Evolutionary conservation across 2,888 invertebrate genomes (phyloP).

Genomic region (Patella ulyssiponensis): DNA sequence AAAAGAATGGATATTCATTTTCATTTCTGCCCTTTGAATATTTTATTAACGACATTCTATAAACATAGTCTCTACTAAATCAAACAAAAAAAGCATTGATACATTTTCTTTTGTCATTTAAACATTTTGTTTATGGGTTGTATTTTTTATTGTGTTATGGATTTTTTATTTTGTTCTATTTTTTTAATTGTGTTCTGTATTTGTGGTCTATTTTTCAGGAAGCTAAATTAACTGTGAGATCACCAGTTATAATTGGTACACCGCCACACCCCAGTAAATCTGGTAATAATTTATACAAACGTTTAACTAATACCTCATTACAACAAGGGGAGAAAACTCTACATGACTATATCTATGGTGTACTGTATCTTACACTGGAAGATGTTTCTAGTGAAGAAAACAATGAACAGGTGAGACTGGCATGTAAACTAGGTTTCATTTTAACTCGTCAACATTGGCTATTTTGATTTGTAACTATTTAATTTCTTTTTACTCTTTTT

Average conservation of each 20-base stretch:
- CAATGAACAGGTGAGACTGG: constrained; percentile 27
- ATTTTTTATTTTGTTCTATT: constrained; percentile 7
- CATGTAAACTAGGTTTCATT: too few relatives aligned
- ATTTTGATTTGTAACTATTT: background rate
- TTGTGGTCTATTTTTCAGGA: constrained; percentile 24
- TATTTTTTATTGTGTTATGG: background rate
- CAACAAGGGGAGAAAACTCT: constrained; percentile 35
- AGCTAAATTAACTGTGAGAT: constrained; percentile 58
- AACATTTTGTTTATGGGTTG: too few relatives aligned
- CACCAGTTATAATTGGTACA: constrained; percentile 61
- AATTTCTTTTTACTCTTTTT: background rate
- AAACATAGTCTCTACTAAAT: too few relatives aligned
- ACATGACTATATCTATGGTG: constrained; percentile 43
- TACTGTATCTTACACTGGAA: constrained; percentile 60
- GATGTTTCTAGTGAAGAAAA: constrained; percentile 40
- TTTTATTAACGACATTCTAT: too few relatives aligned
- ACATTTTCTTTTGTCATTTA: too few relatives aligned
- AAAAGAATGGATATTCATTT: too few relatives aligned
- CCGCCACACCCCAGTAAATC: constrained; percentile 40
- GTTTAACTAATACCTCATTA: constrained; percentile 30
- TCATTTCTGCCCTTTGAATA: too few relatives aligned
- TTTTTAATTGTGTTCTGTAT: background rate
- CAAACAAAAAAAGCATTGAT: too few relatives aligned
- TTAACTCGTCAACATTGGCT: background rate
- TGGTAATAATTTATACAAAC: constrained; percentile 34